Evolutionary conservation across 2,888 invertebrate genomes (phyloP).

Genomic region (Periphyllus acericola): DNA sequence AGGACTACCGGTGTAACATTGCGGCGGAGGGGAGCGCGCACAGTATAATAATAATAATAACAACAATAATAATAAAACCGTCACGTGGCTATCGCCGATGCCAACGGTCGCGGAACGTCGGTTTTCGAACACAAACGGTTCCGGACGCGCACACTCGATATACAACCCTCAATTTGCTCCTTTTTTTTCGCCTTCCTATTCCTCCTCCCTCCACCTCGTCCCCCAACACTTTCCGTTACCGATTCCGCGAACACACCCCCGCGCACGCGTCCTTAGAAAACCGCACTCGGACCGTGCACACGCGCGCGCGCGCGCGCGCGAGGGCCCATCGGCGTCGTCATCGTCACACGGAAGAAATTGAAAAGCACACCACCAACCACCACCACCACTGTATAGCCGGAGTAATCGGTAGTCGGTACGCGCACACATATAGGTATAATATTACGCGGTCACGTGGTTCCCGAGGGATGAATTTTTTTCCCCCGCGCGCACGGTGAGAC

Average conservation of each 20-base stretch:
- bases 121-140: slow-evolving; percentile 57
- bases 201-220: neutral
- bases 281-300: neutral
- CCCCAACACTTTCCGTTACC: too few relatives aligned
- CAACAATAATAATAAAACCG: slow-evolving; percentile 51
- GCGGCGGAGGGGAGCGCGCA: neutral
- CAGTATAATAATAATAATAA: slow-evolving; percentile 6
- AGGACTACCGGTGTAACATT: neutral
- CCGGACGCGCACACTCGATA: slow-evolving; percentile 51
- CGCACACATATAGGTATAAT: slow-evolving; percentile 14
- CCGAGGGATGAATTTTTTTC: slow-evolving; percentile 31
- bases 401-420: neutral
- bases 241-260: neutral
- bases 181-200: neutral
- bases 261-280: neutral
- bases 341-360: neutral
- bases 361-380: slow-evolving; percentile 1
- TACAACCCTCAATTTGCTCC: slow-evolving; percentile 47
- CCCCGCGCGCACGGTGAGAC: neutral
- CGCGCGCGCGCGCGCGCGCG: neutral
- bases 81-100: slow-evolving; percentile 45
- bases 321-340: neutral
- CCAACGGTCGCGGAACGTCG: slow-evolving; percentile 55
- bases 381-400: too few relatives aligned
- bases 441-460: neutral